Percentiles rank a stretch among this genome's conserved stretches.
These are phyloP conservation scores for Uromys caudimaculatus DNA, from an alignment of 2,797 vertebrate species.

Conservation along the genomic window DNA sequence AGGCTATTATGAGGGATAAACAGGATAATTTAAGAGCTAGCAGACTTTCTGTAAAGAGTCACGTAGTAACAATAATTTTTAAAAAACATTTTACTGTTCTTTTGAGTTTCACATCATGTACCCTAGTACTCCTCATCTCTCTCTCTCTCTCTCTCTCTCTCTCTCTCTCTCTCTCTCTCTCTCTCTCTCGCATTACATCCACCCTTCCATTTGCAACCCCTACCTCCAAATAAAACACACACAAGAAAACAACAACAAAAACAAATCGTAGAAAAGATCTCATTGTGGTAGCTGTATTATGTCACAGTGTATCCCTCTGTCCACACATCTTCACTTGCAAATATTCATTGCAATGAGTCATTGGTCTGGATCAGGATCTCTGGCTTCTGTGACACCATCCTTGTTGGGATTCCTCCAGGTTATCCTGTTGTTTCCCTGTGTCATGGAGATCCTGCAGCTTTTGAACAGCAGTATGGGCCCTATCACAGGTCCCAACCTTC, in stretches of 20 bases:
- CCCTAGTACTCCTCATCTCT: background rate
- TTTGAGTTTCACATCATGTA: background rate
- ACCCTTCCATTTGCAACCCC: background rate
- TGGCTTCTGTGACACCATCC: background rate
- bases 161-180: too few relatives aligned
- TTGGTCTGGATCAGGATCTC: background rate
- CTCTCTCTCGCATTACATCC: background rate
- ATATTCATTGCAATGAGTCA: background rate
- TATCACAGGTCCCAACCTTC: background rate
- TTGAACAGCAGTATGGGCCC: background rate
- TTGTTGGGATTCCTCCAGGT: background rate
- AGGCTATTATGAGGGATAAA: background rate
- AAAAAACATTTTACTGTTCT: background rate
- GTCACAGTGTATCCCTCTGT: background rate
- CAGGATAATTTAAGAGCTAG: background rate
- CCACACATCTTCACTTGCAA: background rate
- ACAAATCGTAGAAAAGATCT: background rate
- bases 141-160: too few relatives aligned
- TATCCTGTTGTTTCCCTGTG: background rate
- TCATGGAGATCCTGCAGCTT: background rate
- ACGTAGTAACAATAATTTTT: too few relatives aligned
- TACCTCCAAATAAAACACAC: background rate
- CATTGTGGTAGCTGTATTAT: background rate
- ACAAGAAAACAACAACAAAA: background rate
- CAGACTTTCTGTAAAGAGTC: conserved; percentile 7